phyloP scores from a whole-genome alignment of 2,797 vertebrate species.

The Helarctos malayanus region DNA sequence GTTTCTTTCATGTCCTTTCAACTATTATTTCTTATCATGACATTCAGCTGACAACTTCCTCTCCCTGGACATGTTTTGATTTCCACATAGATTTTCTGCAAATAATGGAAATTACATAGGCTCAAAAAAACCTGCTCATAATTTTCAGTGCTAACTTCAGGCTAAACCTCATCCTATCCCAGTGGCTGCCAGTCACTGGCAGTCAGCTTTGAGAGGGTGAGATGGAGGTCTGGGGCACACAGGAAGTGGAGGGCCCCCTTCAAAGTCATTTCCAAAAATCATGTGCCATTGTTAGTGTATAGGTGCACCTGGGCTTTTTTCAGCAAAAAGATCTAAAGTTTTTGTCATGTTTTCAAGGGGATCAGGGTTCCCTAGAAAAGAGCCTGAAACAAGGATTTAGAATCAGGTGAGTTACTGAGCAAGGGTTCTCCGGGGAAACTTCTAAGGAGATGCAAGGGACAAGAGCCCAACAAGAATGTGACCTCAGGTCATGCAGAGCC shows the following conservation, averaged over 20 bases:
- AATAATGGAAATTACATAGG: not conserved
- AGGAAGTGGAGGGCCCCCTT: not conserved
- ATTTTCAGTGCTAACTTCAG: not conserved
- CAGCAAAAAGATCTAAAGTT: not conserved
- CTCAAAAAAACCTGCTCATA: not conserved
- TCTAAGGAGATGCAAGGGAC: not conserved
- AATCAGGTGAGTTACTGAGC: not conserved
- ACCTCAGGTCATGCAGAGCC: not conserved
- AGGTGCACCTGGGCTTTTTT: not conserved
- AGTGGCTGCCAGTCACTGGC: not conserved
- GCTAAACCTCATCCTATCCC: not conserved
- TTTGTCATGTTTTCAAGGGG: not conserved
- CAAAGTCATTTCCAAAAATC: not conserved
- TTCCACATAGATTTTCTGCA: conserved; percentile 46
- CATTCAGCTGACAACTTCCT: conserved; percentile 40
- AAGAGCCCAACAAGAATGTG: not conserved
- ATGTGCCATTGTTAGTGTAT: too few relatives aligned
- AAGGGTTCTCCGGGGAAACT: not conserved
- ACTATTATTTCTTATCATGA: conserved; percentile 26
- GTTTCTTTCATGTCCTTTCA: conserved; percentile 48
- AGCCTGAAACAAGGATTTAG: not conserved
- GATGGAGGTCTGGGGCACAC: not conserved
- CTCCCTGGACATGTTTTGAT: conserved; percentile 36
- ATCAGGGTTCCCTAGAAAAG: not conserved
- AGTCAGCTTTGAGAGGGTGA: not conserved